Percentiles rank a stretch among this genome's conserved stretches.
phyloP scores from a whole-genome alignment of 2,888 invertebrate genomes.

The Diadromus collaris region DNA sequence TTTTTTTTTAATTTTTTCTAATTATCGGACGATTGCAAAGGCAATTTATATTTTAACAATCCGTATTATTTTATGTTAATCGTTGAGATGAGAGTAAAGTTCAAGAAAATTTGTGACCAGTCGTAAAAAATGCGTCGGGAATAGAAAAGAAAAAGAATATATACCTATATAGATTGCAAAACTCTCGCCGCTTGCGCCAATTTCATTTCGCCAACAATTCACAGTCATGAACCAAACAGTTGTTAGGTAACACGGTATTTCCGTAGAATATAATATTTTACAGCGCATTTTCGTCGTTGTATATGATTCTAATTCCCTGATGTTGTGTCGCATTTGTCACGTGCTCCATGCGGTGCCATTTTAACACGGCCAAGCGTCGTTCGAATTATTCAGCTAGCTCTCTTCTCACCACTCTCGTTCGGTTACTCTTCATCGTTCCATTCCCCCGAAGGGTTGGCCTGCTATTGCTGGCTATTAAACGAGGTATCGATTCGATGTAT shows the following conservation, averaged over 20 bases:
- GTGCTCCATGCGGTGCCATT: constrained; percentile 48
- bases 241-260: constrained; percentile 22
- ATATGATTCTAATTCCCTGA: constrained; percentile 33
- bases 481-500: constrained; percentile 72
- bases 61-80: not conserved
- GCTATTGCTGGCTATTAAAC: constrained; percentile 67
- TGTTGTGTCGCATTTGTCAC: constrained; percentile 45
- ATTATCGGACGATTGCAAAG: not conserved
- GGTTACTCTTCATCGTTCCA: constrained; percentile 17
- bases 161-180: not conserved
- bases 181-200: not conserved
- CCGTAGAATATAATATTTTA: constrained; percentile 35
- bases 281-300: constrained; percentile 28
- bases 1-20: not conserved
- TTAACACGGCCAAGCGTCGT: constrained; percentile 45
- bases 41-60: not conserved
- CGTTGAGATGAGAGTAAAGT: too few relatives aligned
- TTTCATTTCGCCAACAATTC: not conserved
- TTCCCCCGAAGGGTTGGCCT: constrained; percentile 57
- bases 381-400: constrained; percentile 68
- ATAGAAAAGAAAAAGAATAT: too few relatives aligned
- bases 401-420: not conserved
- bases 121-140: too few relatives aligned
- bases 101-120: too few relatives aligned
- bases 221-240: not conserved